These are phyloP conservation scores for Mirza zaza DNA, from an alignment of 2,113 vertebrate species.

Conservation along the genomic window DNA sequence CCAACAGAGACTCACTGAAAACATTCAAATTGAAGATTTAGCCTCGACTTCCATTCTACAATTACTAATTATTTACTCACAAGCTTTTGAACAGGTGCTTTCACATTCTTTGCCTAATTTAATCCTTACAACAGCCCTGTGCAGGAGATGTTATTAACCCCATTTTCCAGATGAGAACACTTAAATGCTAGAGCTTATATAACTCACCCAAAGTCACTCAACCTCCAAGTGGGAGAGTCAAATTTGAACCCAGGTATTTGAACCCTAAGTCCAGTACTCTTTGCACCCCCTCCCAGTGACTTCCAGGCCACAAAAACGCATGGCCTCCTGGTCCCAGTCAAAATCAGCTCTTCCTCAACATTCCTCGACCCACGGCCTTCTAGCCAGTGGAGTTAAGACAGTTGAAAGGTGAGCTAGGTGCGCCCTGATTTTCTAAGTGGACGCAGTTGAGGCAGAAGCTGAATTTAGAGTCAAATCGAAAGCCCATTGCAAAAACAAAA, in stretches of 20 bases:
- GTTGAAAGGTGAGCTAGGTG: not conserved
- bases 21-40: not conserved
- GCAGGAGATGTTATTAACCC: not conserved
- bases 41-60: not conserved
- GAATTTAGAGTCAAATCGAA: not conserved
- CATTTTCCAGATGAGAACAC: conserved; percentile 38
- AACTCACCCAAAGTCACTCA: not conserved
- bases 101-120: conserved; percentile 24
- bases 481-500: not conserved
- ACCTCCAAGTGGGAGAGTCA: not conserved
- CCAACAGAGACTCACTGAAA: not conserved
- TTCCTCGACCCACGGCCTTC: not conserved
- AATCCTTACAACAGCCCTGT: not conserved
- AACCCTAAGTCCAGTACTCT: not conserved
- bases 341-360: not conserved
- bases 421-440: not conserved
- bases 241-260: not conserved
- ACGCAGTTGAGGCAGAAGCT: not conserved
- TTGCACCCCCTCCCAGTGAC: not conserved
- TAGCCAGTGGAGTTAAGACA: not conserved
- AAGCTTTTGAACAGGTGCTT: not conserved
- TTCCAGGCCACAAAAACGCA: not conserved
- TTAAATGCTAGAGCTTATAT: not conserved
- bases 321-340: not conserved
- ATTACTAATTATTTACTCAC: conserved; percentile 28